Evolutionary conservation across 2,113 vertebrate species (phyloP).

Genomic region (Nanorana parkeri): DNA sequence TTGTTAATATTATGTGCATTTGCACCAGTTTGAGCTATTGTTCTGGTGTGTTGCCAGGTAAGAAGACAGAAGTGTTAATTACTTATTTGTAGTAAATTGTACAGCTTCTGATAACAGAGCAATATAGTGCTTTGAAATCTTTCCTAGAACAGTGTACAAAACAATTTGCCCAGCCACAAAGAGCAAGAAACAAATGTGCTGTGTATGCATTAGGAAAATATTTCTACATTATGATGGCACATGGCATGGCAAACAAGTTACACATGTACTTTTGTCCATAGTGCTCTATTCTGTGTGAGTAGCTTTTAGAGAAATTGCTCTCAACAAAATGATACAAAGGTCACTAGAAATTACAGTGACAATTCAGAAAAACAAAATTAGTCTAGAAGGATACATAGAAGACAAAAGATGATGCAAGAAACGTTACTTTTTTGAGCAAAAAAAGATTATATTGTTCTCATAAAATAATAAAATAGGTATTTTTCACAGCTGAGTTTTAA

Average conservation of each 20-base stretch:
- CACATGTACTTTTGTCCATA: constrained; percentile 8
- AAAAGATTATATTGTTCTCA: too few relatives aligned
- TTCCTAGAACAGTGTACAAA: background rate
- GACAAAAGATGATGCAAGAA: constrained; percentile 32
- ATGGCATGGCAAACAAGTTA: constrained; percentile 22
- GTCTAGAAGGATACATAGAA: constrained; percentile 8
- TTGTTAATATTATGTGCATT: too few relatives aligned
- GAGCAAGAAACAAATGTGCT: background rate
- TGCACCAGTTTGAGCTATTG: too few relatives aligned
- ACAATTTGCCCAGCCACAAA: background rate
- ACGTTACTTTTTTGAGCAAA: constrained; percentile 51
- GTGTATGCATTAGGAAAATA: constrained; percentile 24
- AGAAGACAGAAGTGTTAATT: too few relatives aligned
- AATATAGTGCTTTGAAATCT: too few relatives aligned
- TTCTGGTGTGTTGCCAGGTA: too few relatives aligned
- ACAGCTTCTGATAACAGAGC: too few relatives aligned
- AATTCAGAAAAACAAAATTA: constrained; percentile 40
- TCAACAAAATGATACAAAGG: constrained; percentile 44
- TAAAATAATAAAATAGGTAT: too few relatives aligned
- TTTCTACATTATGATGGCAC: background rate
- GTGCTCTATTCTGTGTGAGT: constrained; percentile 25
- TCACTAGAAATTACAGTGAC: constrained; percentile 46
- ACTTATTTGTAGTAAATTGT: too few relatives aligned
- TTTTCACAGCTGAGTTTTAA: too few relatives aligned
- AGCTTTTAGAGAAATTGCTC: constrained; percentile 10